A percentile compares a stretch with the other conserved stretches of the same genome.
Evolutionary conservation across 2,797 vertebrate species (phyloP).

Genomic region (Paratrypauchen microcephalus): DNA sequence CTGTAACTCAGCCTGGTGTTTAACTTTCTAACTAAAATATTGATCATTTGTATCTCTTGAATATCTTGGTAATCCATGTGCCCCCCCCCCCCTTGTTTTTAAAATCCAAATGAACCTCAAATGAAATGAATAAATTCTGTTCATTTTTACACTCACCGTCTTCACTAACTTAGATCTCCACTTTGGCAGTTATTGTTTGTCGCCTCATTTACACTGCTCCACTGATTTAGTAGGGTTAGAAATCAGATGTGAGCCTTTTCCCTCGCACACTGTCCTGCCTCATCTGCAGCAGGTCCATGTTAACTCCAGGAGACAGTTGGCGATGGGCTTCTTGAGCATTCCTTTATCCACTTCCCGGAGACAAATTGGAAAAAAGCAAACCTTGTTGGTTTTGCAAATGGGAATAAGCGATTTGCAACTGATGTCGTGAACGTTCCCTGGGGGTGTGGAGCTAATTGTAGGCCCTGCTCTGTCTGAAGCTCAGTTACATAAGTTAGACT

Average conservation of each 20-base stretch:
- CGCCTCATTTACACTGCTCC: neutral
- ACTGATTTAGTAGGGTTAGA: neutral
- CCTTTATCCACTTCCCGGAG: slow-evolving; percentile 36
- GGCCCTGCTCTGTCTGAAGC: too few relatives aligned
- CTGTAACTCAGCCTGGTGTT: too few relatives aligned
- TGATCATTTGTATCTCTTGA: too few relatives aligned
- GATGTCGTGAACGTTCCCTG: too few relatives aligned
- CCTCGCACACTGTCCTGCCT: neutral
- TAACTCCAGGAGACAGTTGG: slow-evolving; percentile 53
- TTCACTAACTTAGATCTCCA: neutral
- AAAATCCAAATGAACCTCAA: too few relatives aligned
- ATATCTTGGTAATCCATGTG: too few relatives aligned
- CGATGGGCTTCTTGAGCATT: slow-evolving; percentile 32
- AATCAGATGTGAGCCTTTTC: neutral
- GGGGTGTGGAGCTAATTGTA: too few relatives aligned
- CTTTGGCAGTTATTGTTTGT: neutral
- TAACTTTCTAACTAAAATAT: too few relatives aligned
- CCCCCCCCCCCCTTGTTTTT: too few relatives aligned
- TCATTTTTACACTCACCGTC: neutral
- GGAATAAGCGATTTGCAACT: neutral
- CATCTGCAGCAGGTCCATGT: slow-evolving; percentile 48
- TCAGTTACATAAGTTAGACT: too few relatives aligned
- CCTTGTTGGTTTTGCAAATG: slow-evolving; percentile 19
- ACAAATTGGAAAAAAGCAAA: slow-evolving; percentile 43
- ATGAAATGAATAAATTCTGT: neutral